Percentiles rank a stretch among this genome's conserved stretches.
These are phyloP conservation scores for Corythaeola cristata DNA, from an alignment of 2,113 vertebrate species.

Conservation along the genomic window DNA sequence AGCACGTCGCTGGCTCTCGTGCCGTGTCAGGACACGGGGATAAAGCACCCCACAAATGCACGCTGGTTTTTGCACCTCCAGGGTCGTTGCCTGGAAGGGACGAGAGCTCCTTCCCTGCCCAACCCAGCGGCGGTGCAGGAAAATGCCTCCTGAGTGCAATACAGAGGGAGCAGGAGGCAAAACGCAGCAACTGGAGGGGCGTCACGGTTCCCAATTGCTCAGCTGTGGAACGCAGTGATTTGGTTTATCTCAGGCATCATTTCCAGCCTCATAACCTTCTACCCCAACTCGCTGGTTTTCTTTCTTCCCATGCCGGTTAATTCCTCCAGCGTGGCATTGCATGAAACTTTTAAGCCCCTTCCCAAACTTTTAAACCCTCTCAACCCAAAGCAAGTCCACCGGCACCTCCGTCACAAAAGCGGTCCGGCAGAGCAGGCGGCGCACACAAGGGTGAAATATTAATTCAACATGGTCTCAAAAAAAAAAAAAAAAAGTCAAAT, in stretches of 20 bases:
- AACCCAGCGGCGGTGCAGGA: background rate
- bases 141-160: accelerated
- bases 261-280: background rate
- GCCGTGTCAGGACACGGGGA: background rate
- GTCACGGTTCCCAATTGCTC: background rate
- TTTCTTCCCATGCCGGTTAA: background rate
- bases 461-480: background rate
- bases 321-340: background rate
- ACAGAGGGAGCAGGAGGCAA: background rate
- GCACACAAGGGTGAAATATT: accelerated
- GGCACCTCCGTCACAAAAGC: background rate
- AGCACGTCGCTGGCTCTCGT: background rate
- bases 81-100: too few species aligned
- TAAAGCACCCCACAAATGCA: background rate
- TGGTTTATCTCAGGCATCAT: background rate
- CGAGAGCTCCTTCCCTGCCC: background rate
- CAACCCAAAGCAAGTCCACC: background rate
- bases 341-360: background rate
- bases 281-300: background rate
- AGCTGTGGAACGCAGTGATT: background rate
- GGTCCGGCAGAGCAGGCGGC: background rate
- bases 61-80: background rate
- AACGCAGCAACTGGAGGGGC: background rate
- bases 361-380: background rate
- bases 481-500: background rate